Percentiles rank a stretch among this genome's conserved stretches.
Conservation (phyloP, 2,888 invertebrate genomes). For the Leistus spinibarbis region DNA sequence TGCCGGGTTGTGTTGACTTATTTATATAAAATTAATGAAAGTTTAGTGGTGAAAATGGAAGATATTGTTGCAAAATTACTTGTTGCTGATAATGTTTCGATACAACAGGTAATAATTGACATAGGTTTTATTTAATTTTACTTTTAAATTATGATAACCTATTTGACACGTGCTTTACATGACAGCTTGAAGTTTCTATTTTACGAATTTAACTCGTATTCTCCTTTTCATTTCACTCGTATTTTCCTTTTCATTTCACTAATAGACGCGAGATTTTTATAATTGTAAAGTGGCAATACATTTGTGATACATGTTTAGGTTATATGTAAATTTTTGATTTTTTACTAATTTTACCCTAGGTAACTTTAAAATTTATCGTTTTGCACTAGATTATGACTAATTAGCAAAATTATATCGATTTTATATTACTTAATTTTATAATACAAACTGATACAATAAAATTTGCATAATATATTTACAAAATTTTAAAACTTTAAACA, state of each 20-base stretch:
- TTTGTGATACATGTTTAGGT: no score
- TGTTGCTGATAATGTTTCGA: constrained; percentile 63
- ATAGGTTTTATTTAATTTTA: neutral
- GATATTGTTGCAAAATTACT: constrained; percentile 66
- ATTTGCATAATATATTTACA: no score
- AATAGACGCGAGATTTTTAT: no score
- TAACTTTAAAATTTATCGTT: no score
- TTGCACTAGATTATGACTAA: no score
- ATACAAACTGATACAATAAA: no score
- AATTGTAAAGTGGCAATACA: no score
- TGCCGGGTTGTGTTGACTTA: constrained; percentile 21
- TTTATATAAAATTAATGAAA: constrained; percentile 2
- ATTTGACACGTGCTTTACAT: neutral
- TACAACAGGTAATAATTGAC: constrained; percentile 62
- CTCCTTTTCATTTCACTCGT: neutral
- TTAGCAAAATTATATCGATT: no score
- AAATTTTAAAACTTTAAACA: no score
- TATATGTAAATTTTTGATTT: no score
- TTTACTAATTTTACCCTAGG: no score
- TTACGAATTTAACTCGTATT: neutral
- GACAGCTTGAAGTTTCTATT: neutral
- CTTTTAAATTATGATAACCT: constrained; percentile 14
- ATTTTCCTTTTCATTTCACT: neutral
- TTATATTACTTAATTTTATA: no score
- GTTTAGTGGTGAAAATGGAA: constrained; percentile 58